A percentile compares a stretch with the other conserved stretches of the same genome.
Conservation (phyloP, 2,113 vertebrate genomes). For the Heptranchias perlo region DNA sequence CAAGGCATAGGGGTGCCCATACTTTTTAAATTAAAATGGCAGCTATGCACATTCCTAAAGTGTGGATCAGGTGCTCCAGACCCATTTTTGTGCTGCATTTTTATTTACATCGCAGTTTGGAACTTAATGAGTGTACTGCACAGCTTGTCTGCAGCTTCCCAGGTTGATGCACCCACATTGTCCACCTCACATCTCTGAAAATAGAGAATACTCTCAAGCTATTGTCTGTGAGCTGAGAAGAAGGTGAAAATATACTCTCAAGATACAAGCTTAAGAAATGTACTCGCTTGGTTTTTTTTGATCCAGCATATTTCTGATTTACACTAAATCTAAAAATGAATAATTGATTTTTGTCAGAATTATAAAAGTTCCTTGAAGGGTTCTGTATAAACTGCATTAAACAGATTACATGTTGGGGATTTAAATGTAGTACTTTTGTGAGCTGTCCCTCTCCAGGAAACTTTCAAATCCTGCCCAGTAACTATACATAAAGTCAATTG, state of each 20-base stretch:
- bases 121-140: background rate
- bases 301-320: background rate
- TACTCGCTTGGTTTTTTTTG: background rate
- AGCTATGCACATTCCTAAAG: too few relatives aligned
- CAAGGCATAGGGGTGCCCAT: too few relatives aligned
- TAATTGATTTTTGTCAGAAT: background rate
- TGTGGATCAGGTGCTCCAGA: too few relatives aligned
- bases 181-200: background rate
- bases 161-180: background rate
- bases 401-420: too few relatives aligned
- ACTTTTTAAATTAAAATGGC: too few relatives aligned
- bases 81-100: too few relatives aligned
- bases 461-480: background rate
- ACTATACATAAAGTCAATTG: background rate
- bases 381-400: too few relatives aligned
- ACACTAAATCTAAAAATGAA: background rate
- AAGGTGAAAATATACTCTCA: background rate
- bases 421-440: background rate
- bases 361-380: background rate
- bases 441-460: background rate
- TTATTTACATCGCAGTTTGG: too few relatives aligned
- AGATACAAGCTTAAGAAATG: background rate
- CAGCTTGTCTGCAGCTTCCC: background rate
- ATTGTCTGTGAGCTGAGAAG: background rate
- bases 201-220: background rate